These are phyloP conservation scores for Paramisgurnus dabryanus DNA, from an alignment of 2,113 vertebrate genomes.

Conservation along the genomic window DNA sequence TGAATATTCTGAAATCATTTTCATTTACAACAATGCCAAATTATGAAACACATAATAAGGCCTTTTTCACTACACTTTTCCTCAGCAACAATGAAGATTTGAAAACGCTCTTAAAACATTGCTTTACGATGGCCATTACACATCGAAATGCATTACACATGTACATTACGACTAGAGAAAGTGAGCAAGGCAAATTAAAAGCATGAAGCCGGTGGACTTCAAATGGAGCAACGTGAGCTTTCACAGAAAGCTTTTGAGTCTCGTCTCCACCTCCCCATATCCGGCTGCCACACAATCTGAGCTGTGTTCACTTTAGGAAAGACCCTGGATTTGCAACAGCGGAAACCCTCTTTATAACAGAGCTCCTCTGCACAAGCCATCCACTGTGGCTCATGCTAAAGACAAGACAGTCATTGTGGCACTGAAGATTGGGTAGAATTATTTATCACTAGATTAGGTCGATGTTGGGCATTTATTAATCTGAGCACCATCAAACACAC, in stretches of 20 bases:
- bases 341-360: conserved; percentile 24
- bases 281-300: conserved; percentile 34
- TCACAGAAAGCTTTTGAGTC: conserved; percentile 33
- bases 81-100: conserved; percentile 1
- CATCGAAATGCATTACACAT: conserved; percentile 22
- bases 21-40: background rate
- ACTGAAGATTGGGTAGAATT: conserved; percentile 4
- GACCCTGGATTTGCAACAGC: background rate
- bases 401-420: conserved; percentile 34
- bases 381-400: background rate
- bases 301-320: conserved; percentile 36
- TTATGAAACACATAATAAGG: background rate
- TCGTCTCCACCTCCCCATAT: conserved; percentile 24
- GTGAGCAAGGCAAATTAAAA: conserved; percentile 11
- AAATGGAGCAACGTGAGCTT: conserved; percentile 29
- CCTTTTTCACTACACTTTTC: background rate
- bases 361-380: conserved; percentile 25
- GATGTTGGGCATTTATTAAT: background rate
- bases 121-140: conserved; percentile 2
- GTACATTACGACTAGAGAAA: conserved; percentile 20
- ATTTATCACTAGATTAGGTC: background rate
- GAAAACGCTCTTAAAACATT: conserved; percentile 22
- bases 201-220: conserved; percentile 10
- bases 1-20: background rate
- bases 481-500: background rate